A percentile compares a stretch with the other conserved stretches of the same genome.
phyloP scores from a whole-genome alignment of 2,797 vertebrate species.

The Danio tinwini region DNA sequence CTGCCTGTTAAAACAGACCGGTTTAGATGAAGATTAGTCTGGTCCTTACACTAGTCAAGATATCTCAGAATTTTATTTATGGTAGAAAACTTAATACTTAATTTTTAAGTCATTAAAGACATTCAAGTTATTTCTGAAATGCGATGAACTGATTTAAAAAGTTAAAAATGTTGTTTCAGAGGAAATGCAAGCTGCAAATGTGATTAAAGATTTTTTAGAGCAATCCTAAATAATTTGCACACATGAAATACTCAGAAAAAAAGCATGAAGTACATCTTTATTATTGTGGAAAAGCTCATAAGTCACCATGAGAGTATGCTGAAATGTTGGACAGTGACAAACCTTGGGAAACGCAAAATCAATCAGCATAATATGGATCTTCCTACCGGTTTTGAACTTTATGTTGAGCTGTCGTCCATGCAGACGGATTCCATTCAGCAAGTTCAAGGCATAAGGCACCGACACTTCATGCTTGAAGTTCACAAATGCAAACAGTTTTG shows the following conservation, averaged over 20 bases:
- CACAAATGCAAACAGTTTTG: slow-evolving; percentile 93
- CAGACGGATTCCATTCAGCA: slow-evolving; percentile 87
- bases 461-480: slow-evolving; percentile 95
- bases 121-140: too few relatives aligned
- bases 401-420: slow-evolving; percentile 88
- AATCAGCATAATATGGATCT: too few relatives aligned
- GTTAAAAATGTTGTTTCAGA: not conserved
- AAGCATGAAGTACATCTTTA: not conserved
- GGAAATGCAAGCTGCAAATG: not conserved
- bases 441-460: slow-evolving; percentile 88
- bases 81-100: too few relatives aligned
- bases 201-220: not conserved
- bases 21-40: not conserved
- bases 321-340: too few relatives aligned
- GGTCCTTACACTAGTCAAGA: not conserved
- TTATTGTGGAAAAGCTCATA: not conserved
- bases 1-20: slow-evolving; percentile 69
- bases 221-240: not conserved
- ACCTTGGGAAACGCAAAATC: not conserved
- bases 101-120: too few relatives aligned
- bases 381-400: slow-evolving; percentile 90
- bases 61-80: not conserved
- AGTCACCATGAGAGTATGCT: not conserved
- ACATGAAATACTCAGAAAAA: not conserved
- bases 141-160: not conserved